Evolutionary conservation across 2,113 vertebrate genomes (phyloP), one percentile per base, ranked within the genome.

Genomic region (Pogonocichla stellata): DNA sequence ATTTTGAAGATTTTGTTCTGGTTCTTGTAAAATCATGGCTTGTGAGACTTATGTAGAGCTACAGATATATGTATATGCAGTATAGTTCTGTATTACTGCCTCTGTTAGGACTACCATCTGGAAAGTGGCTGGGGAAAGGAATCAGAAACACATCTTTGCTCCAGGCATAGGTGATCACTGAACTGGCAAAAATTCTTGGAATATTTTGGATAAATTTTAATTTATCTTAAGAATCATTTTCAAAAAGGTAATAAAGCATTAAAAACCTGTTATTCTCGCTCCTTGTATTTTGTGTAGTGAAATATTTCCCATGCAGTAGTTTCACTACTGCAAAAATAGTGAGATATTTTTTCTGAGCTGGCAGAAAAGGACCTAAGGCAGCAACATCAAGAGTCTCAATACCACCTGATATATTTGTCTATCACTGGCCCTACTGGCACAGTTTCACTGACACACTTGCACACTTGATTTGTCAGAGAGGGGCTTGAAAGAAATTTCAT

Each of bases 31-130:
- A 87, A 6, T 47, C 58, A 36, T 33, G 20, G 14, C 28, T 66
- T 26, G 24, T 4, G 2, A 38, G 23, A 38, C 2, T 14, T 58
- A 34, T 14, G 4, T n/a, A 43, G 33, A 43, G 4, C 18, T 82
- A 50, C 3, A 29, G 15, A 29, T 14, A 5, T 28, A n/a, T 0
- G 23, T 38, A 6, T 28, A 23, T 0, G 1, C 8, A 29, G 16
- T 6, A 6, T 4, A 54, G 19, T 14, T 75, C 50, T 64, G 6
- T 16, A 31, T 50, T n/a, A 15, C 7, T 23, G 17, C 12, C 26
- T 71, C 18, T 26, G 1, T 58, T 22, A 50, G 11, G 48, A 23
- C 3, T 47, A 23, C 24, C 31, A 29, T 11, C 8, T 57, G 12
- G 57, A 45, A 73, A 53, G 18, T 33, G 18, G 9, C 13, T 70